Evolutionary conservation across 1,140 invertebrate genomes (phyloP), one percentile per base, ranked within the genome.

Genomic region (Leguminivora glycinivorella): DNA sequence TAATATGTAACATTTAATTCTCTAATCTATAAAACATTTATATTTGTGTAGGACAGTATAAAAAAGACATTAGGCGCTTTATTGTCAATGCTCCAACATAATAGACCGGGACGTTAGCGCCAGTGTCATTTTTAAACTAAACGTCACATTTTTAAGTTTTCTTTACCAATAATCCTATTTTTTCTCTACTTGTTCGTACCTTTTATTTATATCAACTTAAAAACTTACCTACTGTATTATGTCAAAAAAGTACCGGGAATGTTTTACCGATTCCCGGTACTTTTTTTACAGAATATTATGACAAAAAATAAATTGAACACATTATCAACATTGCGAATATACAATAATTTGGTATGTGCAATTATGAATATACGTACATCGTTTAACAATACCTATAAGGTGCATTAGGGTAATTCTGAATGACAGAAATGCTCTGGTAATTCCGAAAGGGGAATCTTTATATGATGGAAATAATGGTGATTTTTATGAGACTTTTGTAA

Each of bases 311-410:
- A 52, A 22, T 22, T 52, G 47, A 52, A 22, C 47, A 52, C 47
- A 52, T 22, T 52, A 52, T 52, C 19, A 52, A 52, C 47, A 52
- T 22, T 22, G 47, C 19, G 19, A 52, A 22, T 52, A 2, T 52
- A 52, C 47, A 52, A 52, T 52, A 19, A 17, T 52, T 52, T 52
- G 47, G 47, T 52, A 52, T 52, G 47, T 52, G 47, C 47, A 52
- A 22, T 10, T 22, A 52, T 47, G 17, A 47, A 19, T 47, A 47
- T 52, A 52, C 17, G 7, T 52, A 52, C 17, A 52, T 1, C 19
- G 17, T 52, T 52, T 22, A 52, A 52, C 47, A 52, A 52, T 52
- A 52, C n/a, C n/a, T n/a, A n/a, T n/a, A n/a, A n/a, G n/a, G n/a
- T n/a, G n/a, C n/a, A n/a, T n/a, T n/a, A n/a, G n/a, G n/a, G n/a